A percentile compares a stretch with the other conserved stretches of the same genome.
Conservation (phyloP, 2,888 invertebrate species). For the Aphrophora alni region DNA sequence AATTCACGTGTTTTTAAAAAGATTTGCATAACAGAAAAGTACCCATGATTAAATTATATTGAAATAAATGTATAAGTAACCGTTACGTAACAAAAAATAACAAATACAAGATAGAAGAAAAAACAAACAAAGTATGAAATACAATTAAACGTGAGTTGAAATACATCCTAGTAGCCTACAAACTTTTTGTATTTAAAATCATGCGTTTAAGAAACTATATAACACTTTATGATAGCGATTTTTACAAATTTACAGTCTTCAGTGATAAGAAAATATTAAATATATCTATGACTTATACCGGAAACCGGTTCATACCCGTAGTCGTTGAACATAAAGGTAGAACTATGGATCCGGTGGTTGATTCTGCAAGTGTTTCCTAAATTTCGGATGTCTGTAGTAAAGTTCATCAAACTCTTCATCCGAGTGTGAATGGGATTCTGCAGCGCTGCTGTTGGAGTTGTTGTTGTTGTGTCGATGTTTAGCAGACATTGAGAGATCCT, state of each 20-base stretch:
- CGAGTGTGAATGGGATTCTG: background rate
- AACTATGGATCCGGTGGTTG: background rate
- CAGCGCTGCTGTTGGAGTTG: conserved; percentile 43
- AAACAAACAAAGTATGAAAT: background rate
- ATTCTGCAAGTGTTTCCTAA: conserved; percentile 11
- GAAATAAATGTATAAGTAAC: no score
- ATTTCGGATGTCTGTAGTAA: conserved; percentile 28
- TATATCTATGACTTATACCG: conserved; percentile 22
- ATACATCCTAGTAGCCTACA: background rate
- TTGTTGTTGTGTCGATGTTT: conserved; percentile 53
- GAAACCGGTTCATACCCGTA: conserved; percentile 16
- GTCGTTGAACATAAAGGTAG: background rate
- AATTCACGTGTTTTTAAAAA: no score
- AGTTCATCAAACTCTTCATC: background rate
- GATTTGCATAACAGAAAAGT: no score
- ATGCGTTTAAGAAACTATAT: background rate
- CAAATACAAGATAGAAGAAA: no score
- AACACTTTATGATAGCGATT: background rate
- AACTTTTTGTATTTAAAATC: background rate
- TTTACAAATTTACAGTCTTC: background rate
- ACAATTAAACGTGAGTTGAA: background rate
- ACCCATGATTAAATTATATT: no score
- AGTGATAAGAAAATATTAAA: background rate
- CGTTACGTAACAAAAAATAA: background rate
- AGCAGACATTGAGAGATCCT: conserved; percentile 81